A percentile compares a stretch with the other conserved stretches of the same genome.
These are phyloP conservation scores for Hypsibius dujardini DNA, from an alignment of 1,140 invertebrate species.

Conservation along the genomic window DNA sequence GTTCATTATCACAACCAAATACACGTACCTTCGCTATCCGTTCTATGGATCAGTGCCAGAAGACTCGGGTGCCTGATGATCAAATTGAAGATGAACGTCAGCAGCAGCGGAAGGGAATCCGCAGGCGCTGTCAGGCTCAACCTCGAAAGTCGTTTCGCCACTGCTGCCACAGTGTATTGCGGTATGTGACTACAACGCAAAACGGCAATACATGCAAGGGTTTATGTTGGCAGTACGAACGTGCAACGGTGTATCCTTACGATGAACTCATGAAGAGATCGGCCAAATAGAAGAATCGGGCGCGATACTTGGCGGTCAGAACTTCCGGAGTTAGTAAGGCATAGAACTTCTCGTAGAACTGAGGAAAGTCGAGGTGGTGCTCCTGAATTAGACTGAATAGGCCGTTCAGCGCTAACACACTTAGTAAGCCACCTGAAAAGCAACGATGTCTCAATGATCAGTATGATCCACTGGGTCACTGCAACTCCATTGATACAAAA, in stretches of 20 bases:
- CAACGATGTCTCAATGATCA: constrained; percentile 20
- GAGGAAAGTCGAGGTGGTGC: constrained; percentile 83
- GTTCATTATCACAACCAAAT: neutral
- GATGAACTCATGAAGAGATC: constrained; percentile 80
- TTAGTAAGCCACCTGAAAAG: constrained; percentile 55
- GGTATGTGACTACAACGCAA: constrained; percentile 57
- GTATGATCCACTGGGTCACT: neutral
- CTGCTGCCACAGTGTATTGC: constrained; percentile 72
- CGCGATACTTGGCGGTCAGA: constrained; percentile 72
- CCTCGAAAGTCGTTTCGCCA: constrained; percentile 68
- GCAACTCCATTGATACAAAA: neutral
- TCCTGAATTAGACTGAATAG: constrained; percentile 72
- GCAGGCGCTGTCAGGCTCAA: constrained; percentile 60
- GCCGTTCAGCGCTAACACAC: constrained; percentile 75
- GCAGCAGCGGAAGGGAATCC: constrained; percentile 55
- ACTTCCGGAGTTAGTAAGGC: constrained; percentile 71
- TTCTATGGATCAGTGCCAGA: constrained; percentile 49
- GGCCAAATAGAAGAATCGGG: constrained; percentile 58
- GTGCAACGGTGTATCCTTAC: constrained; percentile 37
- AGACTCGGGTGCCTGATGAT: constrained; percentile 66
- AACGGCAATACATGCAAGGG: constrained; percentile 22
- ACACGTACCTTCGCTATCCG: neutral
- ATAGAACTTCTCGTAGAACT: constrained; percentile 84
- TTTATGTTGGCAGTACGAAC: constrained; percentile 25
- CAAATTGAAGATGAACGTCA: constrained; percentile 68